These are phyloP conservation scores for Arion vulgaris DNA, from an alignment of 1,140 invertebrate species.

Conservation along the genomic window DNA sequence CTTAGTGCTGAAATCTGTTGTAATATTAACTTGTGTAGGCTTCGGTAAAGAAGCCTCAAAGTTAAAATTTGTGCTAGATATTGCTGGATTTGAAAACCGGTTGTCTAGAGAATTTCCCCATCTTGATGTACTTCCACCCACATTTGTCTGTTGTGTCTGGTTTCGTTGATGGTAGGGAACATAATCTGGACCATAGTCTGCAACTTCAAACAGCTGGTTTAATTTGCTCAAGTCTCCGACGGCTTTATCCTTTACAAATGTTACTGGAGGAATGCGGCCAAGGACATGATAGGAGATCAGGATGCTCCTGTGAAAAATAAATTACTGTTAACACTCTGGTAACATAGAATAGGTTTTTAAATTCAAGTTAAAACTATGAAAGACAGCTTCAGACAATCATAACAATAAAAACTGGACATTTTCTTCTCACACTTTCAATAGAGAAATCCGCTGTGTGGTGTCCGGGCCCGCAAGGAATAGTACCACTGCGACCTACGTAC, in stretches of 20 bases:
- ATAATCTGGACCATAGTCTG: constrained; percentile 37
- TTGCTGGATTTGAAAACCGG: background rate
- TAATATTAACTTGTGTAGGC: background rate
- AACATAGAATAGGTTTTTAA: too few species aligned
- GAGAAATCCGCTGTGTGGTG: too few species aligned
- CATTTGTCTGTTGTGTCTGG: background rate
- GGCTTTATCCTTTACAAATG: constrained; percentile 19
- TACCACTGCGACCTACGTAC: too few species aligned
- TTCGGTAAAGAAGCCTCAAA: background rate
- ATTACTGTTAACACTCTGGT: too few species aligned
- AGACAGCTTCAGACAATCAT: too few species aligned
- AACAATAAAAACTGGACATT: too few species aligned
- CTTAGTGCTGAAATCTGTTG: too few species aligned
- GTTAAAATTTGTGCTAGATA: too few species aligned
- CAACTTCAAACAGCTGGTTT: constrained; percentile 19
- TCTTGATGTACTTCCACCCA: background rate
- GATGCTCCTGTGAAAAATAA: constrained; percentile 11
- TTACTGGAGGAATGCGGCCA: constrained; percentile 25
- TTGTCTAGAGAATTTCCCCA: background rate
- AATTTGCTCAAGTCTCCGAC: background rate
- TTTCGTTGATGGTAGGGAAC: background rate
- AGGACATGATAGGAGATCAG: constrained; percentile 38
- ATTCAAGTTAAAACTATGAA: too few species aligned
- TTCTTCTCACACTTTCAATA: too few species aligned
- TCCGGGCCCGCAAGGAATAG: too few species aligned